Base-by-base conservation (phyloP, 1,140 invertebrate genomes). In the Drosophila quadrilineata region DNA sequence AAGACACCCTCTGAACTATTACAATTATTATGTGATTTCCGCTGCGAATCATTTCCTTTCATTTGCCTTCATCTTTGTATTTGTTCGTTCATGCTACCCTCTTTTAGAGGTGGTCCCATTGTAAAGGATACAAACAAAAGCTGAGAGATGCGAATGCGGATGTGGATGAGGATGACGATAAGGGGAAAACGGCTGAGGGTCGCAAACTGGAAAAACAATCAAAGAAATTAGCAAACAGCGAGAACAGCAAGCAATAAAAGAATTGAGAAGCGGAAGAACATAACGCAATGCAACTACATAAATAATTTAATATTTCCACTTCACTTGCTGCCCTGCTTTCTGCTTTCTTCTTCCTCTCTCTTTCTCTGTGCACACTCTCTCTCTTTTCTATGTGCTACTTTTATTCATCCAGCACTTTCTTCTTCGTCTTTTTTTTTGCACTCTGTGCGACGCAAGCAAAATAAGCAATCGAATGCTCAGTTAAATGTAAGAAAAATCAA, bases 401-500 rank as follows among this genome's bases (percentile, higher is more conserved):
- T 60, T 43, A 62, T 73, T 58, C 74, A 31, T 75, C 9, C 17
- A 12, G 12, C 26, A 17, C 28, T 43, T 40, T 48, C 43, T 40
- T 38, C n/a, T 50, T 45, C 76, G 38, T 19, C 38, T 71, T 49
- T 53, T 43, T 46, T 16, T 58, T 76, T 79, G 46, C 75, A 62
- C 52, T 31, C 52, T 38, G 62, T 54, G 60, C 50, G 50, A 75
- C 66, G 66, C 66, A 63, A 72, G 71, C 48, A 85, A 86, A 85
- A 86, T 85, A 85, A 85, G 80, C 79, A 85, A 85, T 85, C 77
- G 80, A 85, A 85, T 86, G 79, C 80, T 85, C 80, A 84, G 80
- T 86, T 85, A 79, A 85, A 85, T 85, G 80, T 86, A 85, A 74
- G 80, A 86, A 86, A 85, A 85, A 85, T 85, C 79, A 85, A 85